phyloP scores from a whole-genome alignment of 1,140 invertebrate species.

The Bombus superbus region DNA sequence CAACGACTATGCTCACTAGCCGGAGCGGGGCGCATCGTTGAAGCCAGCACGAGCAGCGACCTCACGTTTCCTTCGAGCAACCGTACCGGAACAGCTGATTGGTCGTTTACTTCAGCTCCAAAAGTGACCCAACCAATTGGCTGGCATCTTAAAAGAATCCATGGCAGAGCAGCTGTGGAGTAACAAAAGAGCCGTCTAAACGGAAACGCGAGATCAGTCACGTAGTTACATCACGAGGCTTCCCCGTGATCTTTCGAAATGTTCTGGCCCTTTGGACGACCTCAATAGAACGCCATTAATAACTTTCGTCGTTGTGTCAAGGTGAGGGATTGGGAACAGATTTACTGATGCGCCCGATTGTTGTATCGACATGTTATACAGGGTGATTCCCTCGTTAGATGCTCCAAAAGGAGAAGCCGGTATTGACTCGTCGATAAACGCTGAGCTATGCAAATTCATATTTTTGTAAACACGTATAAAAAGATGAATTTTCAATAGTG shows the following conservation, averaged over 20 bases:
- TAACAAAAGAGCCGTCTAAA: conserved; percentile 18
- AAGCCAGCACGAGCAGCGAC: conserved; percentile 33
- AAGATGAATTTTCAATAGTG: too few species aligned
- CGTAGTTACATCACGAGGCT: conserved; percentile 13
- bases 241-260: conserved; percentile 7
- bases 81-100: background rate
- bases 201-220: conserved; percentile 20
- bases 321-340: too few species aligned
- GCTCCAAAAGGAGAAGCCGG: too few species aligned
- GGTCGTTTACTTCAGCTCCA: background rate
- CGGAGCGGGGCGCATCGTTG: background rate
- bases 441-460: too few species aligned
- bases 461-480: too few species aligned
- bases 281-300: background rate
- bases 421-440: too few species aligned
- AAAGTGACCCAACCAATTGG: conserved; percentile 23
- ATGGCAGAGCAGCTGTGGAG: background rate
- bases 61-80: conserved; percentile 15
- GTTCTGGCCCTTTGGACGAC: background rate
- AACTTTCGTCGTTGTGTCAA: background rate
- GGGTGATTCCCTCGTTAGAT: too few species aligned
- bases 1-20: conserved; percentile 36
- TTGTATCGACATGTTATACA: too few species aligned
- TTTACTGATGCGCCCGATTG: too few species aligned
- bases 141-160: background rate